Conservation (phyloP, 2,888 invertebrate species). For the Panopea generosa region DNA sequence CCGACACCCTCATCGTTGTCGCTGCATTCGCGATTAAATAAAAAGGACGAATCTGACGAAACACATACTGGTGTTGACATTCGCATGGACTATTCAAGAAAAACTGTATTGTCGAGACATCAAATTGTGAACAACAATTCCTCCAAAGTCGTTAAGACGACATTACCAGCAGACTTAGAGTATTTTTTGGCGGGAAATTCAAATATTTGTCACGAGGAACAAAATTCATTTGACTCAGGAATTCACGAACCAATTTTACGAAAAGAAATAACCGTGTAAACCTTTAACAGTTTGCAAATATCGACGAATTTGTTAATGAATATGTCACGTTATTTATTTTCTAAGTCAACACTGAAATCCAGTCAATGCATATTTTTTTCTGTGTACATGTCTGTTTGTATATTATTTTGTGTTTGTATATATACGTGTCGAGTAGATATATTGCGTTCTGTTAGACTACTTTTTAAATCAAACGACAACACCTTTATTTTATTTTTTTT, state of each 20-base stretch:
- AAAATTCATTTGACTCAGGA: slow-evolving; percentile 74
- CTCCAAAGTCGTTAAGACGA: slow-evolving; percentile 5
- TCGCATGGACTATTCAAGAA: not conserved
- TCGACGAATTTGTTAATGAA: no score
- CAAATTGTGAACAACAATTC: slow-evolving; percentile 6
- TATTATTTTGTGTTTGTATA: no score
- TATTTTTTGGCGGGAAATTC: slow-evolving; percentile 19
- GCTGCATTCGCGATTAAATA: slow-evolving; percentile 18
- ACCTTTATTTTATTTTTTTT: no score
- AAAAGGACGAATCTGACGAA: slow-evolving; percentile 3
- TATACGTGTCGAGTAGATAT: no score
- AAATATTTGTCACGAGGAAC: slow-evolving; percentile 58
- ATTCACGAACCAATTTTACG: slow-evolving; percentile 63
- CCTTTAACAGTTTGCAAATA: not conserved
- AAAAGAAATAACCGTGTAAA: slow-evolving; percentile 38
- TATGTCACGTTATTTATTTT: not conserved
- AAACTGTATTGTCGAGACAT: not conserved
- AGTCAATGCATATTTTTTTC: slow-evolving; percentile 10
- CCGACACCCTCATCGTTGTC: slow-evolving; percentile 47
- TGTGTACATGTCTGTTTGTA: no score
- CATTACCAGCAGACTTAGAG: slow-evolving; percentile 25
- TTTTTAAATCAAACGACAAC: no score
- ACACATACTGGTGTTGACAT: not conserved
- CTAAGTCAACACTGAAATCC: slow-evolving; percentile 30
- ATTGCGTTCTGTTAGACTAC: no score